These are phyloP conservation scores for Nezara viridula DNA, from an alignment of 2,888 invertebrate species.

Conservation along the genomic window DNA sequence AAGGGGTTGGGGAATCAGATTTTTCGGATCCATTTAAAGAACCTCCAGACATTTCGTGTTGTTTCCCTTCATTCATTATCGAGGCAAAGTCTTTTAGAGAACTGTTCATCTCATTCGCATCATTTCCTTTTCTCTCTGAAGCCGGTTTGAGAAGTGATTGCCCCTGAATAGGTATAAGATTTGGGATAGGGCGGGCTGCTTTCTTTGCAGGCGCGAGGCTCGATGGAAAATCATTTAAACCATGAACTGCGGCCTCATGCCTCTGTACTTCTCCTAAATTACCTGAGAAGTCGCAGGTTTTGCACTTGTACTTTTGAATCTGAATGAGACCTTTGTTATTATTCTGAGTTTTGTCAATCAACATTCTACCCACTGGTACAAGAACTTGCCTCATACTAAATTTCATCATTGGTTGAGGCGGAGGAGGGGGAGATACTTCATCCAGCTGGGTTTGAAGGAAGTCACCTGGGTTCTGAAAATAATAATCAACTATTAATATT, in stretches of 20 bases:
- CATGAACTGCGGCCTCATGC: constrained; percentile 71
- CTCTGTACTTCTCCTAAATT: constrained; percentile 74
- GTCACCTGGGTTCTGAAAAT: constrained; percentile 63
- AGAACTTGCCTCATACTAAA: constrained; percentile 53
- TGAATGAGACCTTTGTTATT: constrained; percentile 56
- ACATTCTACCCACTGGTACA: constrained; percentile 47
- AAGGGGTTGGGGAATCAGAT: constrained; percentile 66
- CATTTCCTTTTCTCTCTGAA: constrained; percentile 70
- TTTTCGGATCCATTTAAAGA: constrained; percentile 60
- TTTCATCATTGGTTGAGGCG: constrained; percentile 25
- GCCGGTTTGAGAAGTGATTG: constrained; percentile 59
- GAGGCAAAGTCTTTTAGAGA: constrained; percentile 74
- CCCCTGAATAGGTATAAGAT: constrained; percentile 78
- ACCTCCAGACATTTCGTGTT: neutral
- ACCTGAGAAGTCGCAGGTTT: constrained; percentile 74
- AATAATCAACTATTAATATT: constrained; percentile 49
- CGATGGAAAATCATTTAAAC: constrained; percentile 54
- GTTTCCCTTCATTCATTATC: constrained; percentile 64
- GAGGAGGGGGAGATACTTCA: constrained; percentile 6
- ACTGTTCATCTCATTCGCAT: constrained; percentile 70
- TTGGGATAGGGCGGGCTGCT: constrained; percentile 78
- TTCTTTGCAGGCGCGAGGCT: constrained; percentile 66
- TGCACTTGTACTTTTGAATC: constrained; percentile 67
- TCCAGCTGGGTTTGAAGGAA: constrained; percentile 62
- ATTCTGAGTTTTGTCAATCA: neutral